Percentiles rank a stretch among this genome's conserved stretches.
Conservation (phyloP, 2,797 vertebrate genomes). For the Xyrichtys novacula region DNA sequence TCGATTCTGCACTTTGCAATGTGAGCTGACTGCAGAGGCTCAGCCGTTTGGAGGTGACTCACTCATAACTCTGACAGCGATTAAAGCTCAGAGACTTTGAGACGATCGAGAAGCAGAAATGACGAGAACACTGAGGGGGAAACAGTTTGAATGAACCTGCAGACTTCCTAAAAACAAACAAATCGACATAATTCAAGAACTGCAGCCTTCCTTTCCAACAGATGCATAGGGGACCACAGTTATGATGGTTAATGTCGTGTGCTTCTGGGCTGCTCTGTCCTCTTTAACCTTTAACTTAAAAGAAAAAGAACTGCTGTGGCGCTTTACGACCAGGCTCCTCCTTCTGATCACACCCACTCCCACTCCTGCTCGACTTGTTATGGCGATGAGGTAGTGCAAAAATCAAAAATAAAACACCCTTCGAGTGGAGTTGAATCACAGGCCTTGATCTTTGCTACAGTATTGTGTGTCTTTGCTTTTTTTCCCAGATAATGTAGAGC, state of each 20-base stretch:
- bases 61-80: no score
- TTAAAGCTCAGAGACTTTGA: no score
- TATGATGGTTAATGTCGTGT: slow-evolving; percentile 14
- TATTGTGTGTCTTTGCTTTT: slow-evolving; percentile 68
- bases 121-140: no score
- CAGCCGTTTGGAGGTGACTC: no score
- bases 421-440: slow-evolving; percentile 65
- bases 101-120: no score
- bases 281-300: slow-evolving; percentile 5
- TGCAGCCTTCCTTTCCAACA: slow-evolving; percentile 21
- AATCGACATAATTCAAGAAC: no score
- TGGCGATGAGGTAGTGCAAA: slow-evolving; percentile 77
- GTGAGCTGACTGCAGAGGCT: no score
- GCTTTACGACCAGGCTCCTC: slow-evolving; percentile 33
- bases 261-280: slow-evolving; percentile 32
- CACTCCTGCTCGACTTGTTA: slow-evolving; percentile 45
- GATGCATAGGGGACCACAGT: slow-evolving; percentile 45
- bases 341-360: slow-evolving; percentile 39
- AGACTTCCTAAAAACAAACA: no score
- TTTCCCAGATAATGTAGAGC: slow-evolving; percentile 35
- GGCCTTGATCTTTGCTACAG: slow-evolving; percentile 80
- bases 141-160: slow-evolving; percentile 11
- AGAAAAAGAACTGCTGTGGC: slow-evolving; percentile 40
- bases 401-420: slow-evolving; percentile 34
- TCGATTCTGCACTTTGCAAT: no score